Conservation (phyloP, 2,797 vertebrate species). For the Notolepis coatsorum region DNA sequence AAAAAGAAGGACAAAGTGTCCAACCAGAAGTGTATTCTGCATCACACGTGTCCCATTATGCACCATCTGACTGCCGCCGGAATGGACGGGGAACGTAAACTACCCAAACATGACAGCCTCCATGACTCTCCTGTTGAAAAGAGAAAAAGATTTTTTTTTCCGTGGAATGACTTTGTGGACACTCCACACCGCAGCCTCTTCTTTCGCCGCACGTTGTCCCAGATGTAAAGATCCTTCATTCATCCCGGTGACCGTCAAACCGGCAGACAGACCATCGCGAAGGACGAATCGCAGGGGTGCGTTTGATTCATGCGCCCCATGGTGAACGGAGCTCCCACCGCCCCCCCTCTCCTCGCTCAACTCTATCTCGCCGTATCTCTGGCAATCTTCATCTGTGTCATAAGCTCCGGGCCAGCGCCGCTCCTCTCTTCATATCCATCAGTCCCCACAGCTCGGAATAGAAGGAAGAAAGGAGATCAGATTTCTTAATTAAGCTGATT, state of each 20-base stretch:
- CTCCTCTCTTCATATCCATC: conserved; percentile 40
- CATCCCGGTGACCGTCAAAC: conserved; percentile 27
- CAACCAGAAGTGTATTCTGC: too few species aligned
- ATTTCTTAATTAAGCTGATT: conserved; percentile 70
- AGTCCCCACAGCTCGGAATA: conserved; percentile 32
- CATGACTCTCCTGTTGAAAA: neutral
- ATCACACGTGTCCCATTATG: too few species aligned
- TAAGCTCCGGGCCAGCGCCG: conserved; percentile 31
- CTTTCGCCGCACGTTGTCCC: conserved; percentile 27
- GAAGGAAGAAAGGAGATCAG: conserved; percentile 45
- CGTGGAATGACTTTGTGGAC: conserved; percentile 37
- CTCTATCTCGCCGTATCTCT: conserved; percentile 23
- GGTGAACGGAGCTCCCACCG: conserved; percentile 27
- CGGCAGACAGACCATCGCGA: conserved; percentile 42
- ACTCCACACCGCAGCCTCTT: conserved; percentile 15
- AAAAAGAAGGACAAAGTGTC: too few species aligned
- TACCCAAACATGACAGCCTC: too few species aligned
- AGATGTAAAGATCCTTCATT: conserved; percentile 30
- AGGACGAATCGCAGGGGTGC: conserved; percentile 63
- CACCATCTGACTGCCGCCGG: too few species aligned
- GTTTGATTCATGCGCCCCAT: conserved; percentile 60
- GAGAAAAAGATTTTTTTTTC: conserved; percentile 3
- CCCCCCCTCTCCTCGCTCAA: too few species aligned
- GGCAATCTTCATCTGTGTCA: conserved; percentile 52
- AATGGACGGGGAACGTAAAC: too few species aligned